Evolutionary conservation across 2,888 invertebrate genomes (phyloP).

Genomic region (Erpobdella octoculata): DNA sequence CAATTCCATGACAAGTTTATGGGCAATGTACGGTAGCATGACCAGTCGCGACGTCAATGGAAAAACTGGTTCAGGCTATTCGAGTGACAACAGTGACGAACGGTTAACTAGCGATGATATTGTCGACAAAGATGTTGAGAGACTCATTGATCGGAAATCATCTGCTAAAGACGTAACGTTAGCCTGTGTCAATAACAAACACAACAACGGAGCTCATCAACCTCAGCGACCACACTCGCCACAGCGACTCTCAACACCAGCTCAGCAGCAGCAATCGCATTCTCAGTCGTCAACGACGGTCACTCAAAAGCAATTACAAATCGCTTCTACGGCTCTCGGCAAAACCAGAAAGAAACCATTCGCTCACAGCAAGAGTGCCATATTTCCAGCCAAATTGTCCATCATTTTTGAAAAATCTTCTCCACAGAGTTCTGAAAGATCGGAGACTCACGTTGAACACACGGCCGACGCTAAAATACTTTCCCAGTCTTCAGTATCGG

Average conservation of each 20-base stretch:
- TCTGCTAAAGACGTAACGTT: no score
- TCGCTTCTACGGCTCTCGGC: not conserved
- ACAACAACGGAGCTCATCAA: no score
- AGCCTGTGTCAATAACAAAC: no score
- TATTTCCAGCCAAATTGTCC: not conserved
- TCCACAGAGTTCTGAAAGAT: not conserved
- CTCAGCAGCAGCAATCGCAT: not conserved
- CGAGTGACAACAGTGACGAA: no score
- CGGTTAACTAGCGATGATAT: no score
- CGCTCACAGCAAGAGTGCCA: not conserved
- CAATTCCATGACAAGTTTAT: constrained; percentile 5
- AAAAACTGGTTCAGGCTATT: not conserved
- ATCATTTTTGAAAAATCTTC: not conserved
- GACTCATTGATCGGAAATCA: no score
- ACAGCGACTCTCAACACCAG: not conserved
- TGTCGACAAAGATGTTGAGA: no score
- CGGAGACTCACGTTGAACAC: no score
- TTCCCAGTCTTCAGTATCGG: no score
- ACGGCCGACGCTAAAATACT: no score
- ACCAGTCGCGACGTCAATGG: no score
- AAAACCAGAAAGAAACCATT: not conserved
- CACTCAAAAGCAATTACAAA: not conserved
- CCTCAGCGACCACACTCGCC: no score
- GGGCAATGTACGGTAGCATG: not conserved
- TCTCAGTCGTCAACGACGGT: not conserved